These are phyloP conservation scores for Meiosimyza platycephala DNA, from an alignment of 2,888 invertebrate species.

Conservation along the genomic window DNA sequence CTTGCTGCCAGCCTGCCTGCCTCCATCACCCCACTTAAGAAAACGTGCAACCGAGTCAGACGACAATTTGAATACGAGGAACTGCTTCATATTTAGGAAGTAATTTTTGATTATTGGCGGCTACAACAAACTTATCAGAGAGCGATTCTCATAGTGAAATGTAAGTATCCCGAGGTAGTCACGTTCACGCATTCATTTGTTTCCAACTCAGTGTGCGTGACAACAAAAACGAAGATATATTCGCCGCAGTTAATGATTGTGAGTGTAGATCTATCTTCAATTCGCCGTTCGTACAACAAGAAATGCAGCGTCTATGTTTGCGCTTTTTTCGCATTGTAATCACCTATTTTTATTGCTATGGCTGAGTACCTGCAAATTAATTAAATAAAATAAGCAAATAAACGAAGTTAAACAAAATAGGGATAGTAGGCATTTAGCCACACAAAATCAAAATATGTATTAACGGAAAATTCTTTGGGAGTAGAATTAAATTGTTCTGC, in stretches of 20 bases:
- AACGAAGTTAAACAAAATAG: too few species aligned
- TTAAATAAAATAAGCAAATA: too few species aligned
- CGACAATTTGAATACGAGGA: slow-evolving; percentile 4
- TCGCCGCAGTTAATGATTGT: background rate
- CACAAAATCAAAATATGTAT: too few species aligned
- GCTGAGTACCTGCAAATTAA: too few species aligned
- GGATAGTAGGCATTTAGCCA: too few species aligned
- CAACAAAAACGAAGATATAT: background rate
- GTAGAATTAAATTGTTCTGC: too few species aligned
- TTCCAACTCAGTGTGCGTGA: background rate
- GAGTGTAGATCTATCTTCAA: too few species aligned
- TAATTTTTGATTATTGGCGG: background rate
- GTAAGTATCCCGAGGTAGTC: slow-evolving; percentile 9
- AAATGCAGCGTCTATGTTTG: too few species aligned
- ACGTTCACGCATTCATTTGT: background rate
- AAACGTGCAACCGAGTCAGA: background rate
- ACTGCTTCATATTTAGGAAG: background rate
- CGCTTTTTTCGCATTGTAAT: too few species aligned
- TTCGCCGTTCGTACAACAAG: too few species aligned
- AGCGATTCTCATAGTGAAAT: background rate
- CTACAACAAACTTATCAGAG: background rate
- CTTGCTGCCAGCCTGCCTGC: slow-evolving; percentile 4
- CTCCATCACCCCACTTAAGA: background rate
- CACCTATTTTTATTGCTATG: too few species aligned
- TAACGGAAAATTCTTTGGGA: too few species aligned